Percentiles rank a stretch among this genome's conserved stretches.
Evolutionary conservation across 2,888 invertebrate species (phyloP).

Genomic region (Maniola hyperantus): DNA sequence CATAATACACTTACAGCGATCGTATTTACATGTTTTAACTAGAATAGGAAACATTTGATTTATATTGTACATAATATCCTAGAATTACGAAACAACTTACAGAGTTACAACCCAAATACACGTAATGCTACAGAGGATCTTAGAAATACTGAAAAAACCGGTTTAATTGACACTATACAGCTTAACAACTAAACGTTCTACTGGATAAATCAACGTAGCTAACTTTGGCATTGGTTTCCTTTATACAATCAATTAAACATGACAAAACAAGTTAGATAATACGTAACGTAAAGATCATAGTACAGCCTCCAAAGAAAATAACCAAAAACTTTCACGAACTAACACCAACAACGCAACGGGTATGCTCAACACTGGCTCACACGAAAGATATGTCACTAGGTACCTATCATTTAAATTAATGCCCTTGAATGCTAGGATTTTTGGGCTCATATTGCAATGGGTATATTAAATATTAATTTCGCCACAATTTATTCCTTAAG

Average conservation of each 20-base stretch:
- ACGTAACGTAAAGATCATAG: conserved; percentile 62
- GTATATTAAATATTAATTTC: conserved; percentile 51
- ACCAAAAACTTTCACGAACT: conserved; percentile 60
- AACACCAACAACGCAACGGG: conserved; percentile 75
- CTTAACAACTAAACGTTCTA: conserved; percentile 70
- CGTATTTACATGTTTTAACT: conserved; percentile 75
- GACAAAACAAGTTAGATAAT: conserved; percentile 75
- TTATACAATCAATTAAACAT: conserved; percentile 76
- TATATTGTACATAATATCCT: conserved; percentile 73
- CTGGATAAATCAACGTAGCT: conserved; percentile 78
- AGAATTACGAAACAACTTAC: conserved; percentile 76
- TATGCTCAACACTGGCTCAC: conserved; percentile 64
- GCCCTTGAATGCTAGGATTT: conserved; percentile 68
- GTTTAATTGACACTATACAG: conserved; percentile 82
- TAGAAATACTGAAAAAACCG: conserved; percentile 77
- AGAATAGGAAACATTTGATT: conserved; percentile 81
- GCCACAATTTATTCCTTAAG: conserved; percentile 70
- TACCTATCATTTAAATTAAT: conserved; percentile 66
- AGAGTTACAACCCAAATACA: conserved; percentile 53
- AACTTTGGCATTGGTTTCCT: conserved; percentile 83
- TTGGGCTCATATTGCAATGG: conserved; percentile 75
- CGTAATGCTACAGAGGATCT: conserved; percentile 71
- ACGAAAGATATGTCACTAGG: conserved; percentile 74
- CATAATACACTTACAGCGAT: conserved; percentile 66
- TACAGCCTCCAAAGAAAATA: conserved; percentile 59